Conservation (phyloP, 2,888 invertebrate genomes). For the Nezara viridula region DNA sequence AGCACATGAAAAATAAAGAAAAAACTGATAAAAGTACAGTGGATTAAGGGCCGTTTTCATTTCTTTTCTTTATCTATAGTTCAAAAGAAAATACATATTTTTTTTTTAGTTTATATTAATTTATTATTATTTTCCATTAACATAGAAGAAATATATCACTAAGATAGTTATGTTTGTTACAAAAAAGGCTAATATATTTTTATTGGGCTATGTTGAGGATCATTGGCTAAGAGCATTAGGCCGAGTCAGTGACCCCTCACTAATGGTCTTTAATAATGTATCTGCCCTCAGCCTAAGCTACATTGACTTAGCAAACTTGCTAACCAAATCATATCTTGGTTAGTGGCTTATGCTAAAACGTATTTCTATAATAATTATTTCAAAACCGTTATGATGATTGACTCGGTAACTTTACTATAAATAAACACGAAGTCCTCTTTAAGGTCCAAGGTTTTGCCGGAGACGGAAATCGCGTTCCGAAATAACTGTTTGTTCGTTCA, state of each 20-base stretch:
- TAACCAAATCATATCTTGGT: neutral
- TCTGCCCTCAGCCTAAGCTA: neutral
- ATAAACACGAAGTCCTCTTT: neutral
- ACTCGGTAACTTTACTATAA: neutral
- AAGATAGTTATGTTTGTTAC: too few relatives aligned
- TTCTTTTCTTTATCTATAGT: too few relatives aligned
- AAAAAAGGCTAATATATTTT: too few relatives aligned
- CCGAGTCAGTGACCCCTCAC: neutral
- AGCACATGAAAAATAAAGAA: too few relatives aligned
- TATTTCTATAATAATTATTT: neutral
- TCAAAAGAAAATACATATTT: too few relatives aligned
- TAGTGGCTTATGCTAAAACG: neutral
- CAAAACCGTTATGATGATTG: neutral
- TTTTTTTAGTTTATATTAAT: too few relatives aligned
- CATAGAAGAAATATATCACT: too few relatives aligned
- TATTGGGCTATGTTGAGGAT: neutral
- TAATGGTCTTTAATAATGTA: neutral
- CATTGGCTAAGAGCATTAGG: neutral
- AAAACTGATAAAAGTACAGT: too few relatives aligned
- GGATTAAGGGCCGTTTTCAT: too few relatives aligned
- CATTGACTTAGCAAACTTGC: neutral
- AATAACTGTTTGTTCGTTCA: neutral
- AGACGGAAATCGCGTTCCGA: neutral
- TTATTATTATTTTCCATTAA: too few relatives aligned
- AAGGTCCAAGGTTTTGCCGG: neutral